phyloP scores from a whole-genome alignment of 2,113 vertebrate species.

The Ellobius talpinus region DNA sequence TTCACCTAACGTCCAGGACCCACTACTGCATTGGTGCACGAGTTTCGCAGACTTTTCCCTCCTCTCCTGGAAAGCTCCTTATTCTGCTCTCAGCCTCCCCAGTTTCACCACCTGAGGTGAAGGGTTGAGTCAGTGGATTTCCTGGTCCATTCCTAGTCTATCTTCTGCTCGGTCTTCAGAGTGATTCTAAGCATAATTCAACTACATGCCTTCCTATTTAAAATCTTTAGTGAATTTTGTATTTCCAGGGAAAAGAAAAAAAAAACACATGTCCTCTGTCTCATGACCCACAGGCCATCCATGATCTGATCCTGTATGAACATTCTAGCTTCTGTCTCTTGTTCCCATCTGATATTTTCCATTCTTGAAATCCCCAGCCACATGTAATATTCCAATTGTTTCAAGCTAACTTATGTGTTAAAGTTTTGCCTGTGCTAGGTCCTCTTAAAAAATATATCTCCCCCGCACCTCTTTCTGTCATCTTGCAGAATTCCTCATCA shows the following conservation, averaged over 20 bases:
- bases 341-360: background rate
- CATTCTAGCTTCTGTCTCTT: background rate
- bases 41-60: background rate
- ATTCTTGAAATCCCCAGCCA: constrained; percentile 18
- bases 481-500: background rate
- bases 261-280: background rate
- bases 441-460: background rate
- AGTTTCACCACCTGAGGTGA: background rate
- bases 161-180: background rate
- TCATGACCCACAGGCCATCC: background rate
- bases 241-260: background rate
- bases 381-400: background rate
- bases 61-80: background rate
- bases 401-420: background rate
- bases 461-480: background rate
- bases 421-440: background rate
- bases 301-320: background rate
- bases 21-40: background rate
- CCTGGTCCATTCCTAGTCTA: background rate
- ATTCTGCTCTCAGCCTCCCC: background rate
- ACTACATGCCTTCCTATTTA: constrained; percentile 14
- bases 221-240: background rate
- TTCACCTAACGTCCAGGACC: background rate
- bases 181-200: background rate
- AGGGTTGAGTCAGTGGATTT: background rate